These are phyloP conservation scores for Cygnus atratus DNA, from an alignment of 2,113 vertebrate genomes.

Conservation along the genomic window DNA sequence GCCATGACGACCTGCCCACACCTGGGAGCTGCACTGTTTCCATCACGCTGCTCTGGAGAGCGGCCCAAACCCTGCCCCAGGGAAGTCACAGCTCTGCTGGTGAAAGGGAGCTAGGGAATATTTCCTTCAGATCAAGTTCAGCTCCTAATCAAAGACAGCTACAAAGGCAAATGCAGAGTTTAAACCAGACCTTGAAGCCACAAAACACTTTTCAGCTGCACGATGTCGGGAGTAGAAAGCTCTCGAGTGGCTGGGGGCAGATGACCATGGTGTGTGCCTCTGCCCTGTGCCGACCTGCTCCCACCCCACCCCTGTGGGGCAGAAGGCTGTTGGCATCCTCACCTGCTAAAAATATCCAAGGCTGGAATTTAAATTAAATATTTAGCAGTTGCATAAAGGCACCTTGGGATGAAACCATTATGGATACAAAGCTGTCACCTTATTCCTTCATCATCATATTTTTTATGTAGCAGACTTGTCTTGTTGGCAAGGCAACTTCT, in stretches of 20 bases:
- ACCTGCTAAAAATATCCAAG: constrained; percentile 12
- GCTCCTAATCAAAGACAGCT: constrained; percentile 31
- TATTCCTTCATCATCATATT: constrained; percentile 61
- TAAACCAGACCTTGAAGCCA: background rate
- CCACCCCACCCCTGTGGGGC: background rate
- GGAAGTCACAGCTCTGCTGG: background rate
- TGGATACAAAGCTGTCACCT: constrained; percentile 67
- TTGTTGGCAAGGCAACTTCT: constrained; percentile 75
- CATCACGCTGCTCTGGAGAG: background rate
- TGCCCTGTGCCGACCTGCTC: accelerated
- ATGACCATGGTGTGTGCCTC: accelerated
- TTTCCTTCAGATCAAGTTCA: constrained; percentile 1
- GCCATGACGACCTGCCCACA: accelerated
- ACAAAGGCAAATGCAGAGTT: background rate
- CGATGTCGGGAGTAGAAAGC: accelerated
- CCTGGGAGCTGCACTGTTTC: background rate
- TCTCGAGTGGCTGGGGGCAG: background rate
- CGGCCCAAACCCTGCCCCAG: background rate
- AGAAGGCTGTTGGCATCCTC: background rate
- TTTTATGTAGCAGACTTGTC: constrained; percentile 63
- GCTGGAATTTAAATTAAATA: constrained; percentile 48
- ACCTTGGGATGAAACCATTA: constrained; percentile 67
- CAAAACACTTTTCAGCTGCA: background rate
- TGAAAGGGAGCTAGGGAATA: background rate
- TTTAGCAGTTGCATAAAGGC: constrained; percentile 70